Percentiles rank a stretch among this genome's conserved stretches.
Conservation (phyloP, 2,888 invertebrate species). For the Cheilosia vulpina region DNA sequence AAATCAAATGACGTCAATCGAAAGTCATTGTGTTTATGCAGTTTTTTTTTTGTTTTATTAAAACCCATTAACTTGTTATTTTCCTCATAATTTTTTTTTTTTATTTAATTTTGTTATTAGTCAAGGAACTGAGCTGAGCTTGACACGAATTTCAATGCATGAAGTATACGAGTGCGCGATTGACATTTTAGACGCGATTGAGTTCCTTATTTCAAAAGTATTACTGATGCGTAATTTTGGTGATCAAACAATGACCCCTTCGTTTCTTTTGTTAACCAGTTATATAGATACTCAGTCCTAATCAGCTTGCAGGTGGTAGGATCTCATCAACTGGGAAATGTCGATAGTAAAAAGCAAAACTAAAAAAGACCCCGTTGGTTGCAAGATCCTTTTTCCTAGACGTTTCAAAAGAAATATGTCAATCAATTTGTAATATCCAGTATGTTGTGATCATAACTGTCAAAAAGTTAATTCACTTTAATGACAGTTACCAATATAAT, state of each 20-base stretch:
- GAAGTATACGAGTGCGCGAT: neutral
- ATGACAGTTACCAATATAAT: too few species aligned
- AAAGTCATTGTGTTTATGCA: constrained; percentile 25
- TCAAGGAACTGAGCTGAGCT: constrained; percentile 20
- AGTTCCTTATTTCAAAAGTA: neutral
- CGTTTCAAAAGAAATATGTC: too few species aligned
- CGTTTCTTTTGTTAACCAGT: neutral
- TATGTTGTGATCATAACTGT: too few species aligned
- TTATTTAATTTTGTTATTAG: neutral
- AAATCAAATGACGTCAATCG: constrained; percentile 64
- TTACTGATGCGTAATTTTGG: neutral
- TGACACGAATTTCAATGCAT: constrained; percentile 10
- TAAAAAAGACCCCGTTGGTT: too few species aligned
- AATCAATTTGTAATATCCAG: too few species aligned
- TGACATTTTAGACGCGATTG: neutral
- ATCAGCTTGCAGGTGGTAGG: neutral
- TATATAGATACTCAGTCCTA: neutral
- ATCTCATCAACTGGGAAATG: neutral
- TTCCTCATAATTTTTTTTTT: neutral
- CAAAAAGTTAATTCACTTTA: too few species aligned
- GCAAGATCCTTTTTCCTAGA: too few species aligned
- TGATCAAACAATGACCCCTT: neutral
- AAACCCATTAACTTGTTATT: neutral
- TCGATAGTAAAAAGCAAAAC: too few species aligned
- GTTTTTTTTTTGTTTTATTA: neutral